phyloP scores from a whole-genome alignment of 1,140 invertebrate species.

The Atta cephalotes region DNA sequence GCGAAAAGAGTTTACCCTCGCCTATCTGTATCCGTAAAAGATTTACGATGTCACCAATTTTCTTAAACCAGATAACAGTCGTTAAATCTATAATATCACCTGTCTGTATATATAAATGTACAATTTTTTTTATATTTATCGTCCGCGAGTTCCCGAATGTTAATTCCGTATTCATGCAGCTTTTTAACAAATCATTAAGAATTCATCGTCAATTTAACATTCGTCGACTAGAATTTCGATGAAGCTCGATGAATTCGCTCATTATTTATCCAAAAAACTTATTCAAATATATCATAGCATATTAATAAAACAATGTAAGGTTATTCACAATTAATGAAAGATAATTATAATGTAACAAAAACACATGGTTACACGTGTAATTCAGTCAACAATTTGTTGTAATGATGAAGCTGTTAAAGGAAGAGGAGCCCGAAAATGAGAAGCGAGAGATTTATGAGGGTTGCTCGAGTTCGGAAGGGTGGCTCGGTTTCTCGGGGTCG shows the following conservation, averaged over 20 bases:
- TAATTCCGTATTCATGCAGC: background rate
- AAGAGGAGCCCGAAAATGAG: background rate
- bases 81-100: slow-evolving; percentile 32
- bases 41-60: slow-evolving; percentile 55
- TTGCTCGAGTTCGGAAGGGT: background rate
- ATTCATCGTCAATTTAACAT: slow-evolving; percentile 44
- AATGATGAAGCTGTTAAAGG: background rate
- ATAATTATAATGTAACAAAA: background rate
- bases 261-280: background rate
- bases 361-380: background rate
- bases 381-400: slow-evolving; percentile 12
- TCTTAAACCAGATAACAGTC: slow-evolving; percentile 35
- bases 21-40: slow-evolving; percentile 31
- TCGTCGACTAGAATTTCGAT: slow-evolving; percentile 9
- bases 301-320: background rate
- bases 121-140: slow-evolving; percentile 34
- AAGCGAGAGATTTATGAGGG: slow-evolving; percentile 48
- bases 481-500: slow-evolving; percentile 43
- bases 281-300: background rate
- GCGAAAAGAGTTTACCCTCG: background rate
- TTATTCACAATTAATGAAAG: background rate
- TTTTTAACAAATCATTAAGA: slow-evolving; percentile 49
- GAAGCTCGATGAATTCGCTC: slow-evolving; percentile 13
- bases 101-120: background rate
- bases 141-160: slow-evolving; percentile 7